A percentile compares a stretch with the other conserved stretches of the same genome.
Conservation (phyloP, 2,797 vertebrate species). For the Pseudochaenichthys georgianus region DNA sequence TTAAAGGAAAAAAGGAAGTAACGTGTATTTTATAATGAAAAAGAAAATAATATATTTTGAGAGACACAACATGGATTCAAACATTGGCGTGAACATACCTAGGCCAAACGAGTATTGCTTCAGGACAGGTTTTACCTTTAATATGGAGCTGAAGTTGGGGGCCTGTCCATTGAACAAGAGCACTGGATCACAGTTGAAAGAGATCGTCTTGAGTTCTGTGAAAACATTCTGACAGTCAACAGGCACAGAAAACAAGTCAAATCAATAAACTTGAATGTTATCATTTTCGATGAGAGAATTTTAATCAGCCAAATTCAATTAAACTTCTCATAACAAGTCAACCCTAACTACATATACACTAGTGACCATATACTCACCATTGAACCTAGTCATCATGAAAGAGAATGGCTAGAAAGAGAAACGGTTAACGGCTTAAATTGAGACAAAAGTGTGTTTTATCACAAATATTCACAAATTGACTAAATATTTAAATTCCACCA, state of each 20-base stretch:
- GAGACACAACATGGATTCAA: too few relatives aligned
- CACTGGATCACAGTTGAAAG: background rate
- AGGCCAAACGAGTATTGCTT: too few relatives aligned
- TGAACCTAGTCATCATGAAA: background rate
- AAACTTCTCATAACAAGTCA: background rate
- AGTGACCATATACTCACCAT: background rate
- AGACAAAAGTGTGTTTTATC: background rate
- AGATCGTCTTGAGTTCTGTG: background rate
- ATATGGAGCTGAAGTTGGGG: too few relatives aligned
- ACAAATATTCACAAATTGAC: too few relatives aligned
- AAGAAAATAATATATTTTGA: too few relatives aligned
- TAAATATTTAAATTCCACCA: too few relatives aligned
- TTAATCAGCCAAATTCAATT: background rate
- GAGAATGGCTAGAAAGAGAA: background rate
- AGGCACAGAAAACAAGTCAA: background rate
- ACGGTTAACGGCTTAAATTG: background rate
- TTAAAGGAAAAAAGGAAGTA: too few relatives aligned
- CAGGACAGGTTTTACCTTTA: too few relatives aligned
- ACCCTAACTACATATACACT: background rate
- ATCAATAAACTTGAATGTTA: background rate
- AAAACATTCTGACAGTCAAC: background rate
- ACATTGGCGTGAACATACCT: too few relatives aligned
- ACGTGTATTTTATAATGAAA: too few relatives aligned
- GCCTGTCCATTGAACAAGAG: too few relatives aligned
- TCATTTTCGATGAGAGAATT: background rate